Percentiles rank a stretch among this genome's conserved stretches.
Conservation (phyloP, 2,888 invertebrate species). For the Cybosia mesomella region DNA sequence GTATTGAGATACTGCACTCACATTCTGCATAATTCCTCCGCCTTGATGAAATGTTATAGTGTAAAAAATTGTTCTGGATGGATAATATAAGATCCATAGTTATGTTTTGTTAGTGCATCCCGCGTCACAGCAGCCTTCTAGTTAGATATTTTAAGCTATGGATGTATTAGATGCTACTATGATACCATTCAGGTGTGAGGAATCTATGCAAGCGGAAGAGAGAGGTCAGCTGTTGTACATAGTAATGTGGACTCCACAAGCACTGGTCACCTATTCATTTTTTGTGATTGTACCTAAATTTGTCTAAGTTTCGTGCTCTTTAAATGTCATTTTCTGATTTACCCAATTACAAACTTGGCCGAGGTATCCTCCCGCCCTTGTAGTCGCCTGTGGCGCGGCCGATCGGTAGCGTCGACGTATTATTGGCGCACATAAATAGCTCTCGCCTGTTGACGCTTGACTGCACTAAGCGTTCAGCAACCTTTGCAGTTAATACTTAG, state of each 20-base stretch:
- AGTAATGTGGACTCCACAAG: neutral
- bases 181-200: slow-evolving; percentile 65
- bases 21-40: slow-evolving; percentile 65
- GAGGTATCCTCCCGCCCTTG: neutral
- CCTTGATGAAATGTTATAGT: slow-evolving; percentile 54
- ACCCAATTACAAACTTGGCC: neutral
- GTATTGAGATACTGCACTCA: slow-evolving; percentile 33
- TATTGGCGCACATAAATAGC: slow-evolving; percentile 13
- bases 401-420: neutral
- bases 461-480: slow-evolving; percentile 36
- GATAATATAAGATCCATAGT: slow-evolving; percentile 68
- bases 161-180: slow-evolving; percentile 69
- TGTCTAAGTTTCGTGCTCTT: neutral
- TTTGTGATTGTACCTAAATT: neutral
- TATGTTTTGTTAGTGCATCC: slow-evolving; percentile 80
- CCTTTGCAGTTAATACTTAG: slow-evolving; percentile 27
- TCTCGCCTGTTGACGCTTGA: slow-evolving; percentile 27
- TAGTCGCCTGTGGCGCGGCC: neutral
- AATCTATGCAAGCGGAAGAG: slow-evolving; percentile 67
- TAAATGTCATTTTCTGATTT: neutral
- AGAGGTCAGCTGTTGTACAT: slow-evolving; percentile 59
- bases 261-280: too few relatives aligned
- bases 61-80: slow-evolving; percentile 83
- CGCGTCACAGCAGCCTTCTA: slow-evolving; percentile 73
- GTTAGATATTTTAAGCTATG: slow-evolving; percentile 69